Percentiles rank a stretch among this genome's conserved stretches.
phyloP scores from a whole-genome alignment of 2,797 vertebrate species.

The Botia kubotai region DNA sequence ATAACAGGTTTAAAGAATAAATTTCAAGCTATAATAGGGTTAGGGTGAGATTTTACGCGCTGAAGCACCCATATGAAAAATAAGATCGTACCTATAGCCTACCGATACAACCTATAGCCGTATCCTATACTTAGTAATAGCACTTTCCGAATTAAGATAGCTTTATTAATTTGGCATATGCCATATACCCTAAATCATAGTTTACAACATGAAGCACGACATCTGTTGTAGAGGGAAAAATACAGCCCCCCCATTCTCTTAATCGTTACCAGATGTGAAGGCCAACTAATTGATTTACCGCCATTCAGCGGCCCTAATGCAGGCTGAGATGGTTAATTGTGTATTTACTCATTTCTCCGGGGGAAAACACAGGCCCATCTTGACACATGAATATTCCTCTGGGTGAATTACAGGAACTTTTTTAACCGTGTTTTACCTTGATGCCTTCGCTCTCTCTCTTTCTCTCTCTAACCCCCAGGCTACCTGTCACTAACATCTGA shows the following conservation, averaged over 20 bases:
- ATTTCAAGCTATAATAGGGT: conserved; percentile 66
- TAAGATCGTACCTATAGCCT: conserved; percentile 69
- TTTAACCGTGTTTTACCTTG: conserved; percentile 19
- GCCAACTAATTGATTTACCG: conserved; percentile 73
- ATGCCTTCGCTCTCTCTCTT: not conserved
- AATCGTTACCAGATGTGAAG: conserved; percentile 72
- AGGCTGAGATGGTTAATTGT: conserved; percentile 52
- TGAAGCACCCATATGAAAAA: conserved; percentile 40
- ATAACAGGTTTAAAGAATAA: conserved; percentile 70
- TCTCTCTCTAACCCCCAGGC: conserved; percentile 18
- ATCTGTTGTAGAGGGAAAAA: conserved; percentile 44
- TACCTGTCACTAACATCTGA: conserved; percentile 78
- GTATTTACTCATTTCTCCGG: conserved; percentile 46
- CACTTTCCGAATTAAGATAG: conserved; percentile 62
- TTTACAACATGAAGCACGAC: conserved; percentile 60
- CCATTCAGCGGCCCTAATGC: conserved; percentile 56
- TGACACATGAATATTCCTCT: conserved; percentile 22
- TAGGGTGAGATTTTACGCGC: conserved; percentile 70
- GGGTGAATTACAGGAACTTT: conserved; percentile 23
- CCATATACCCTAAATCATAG: conserved; percentile 65
- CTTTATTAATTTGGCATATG: conserved; percentile 64
- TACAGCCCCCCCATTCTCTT: conserved; percentile 45
- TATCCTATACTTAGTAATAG: conserved; percentile 56
- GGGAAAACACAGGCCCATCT: conserved; percentile 10
- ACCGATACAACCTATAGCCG: conserved; percentile 65